Evolutionary conservation across 37 sponge, comb jelly and placozoan genomes (phyloP).

Genomic region (Tethya wilhelma): DNA sequence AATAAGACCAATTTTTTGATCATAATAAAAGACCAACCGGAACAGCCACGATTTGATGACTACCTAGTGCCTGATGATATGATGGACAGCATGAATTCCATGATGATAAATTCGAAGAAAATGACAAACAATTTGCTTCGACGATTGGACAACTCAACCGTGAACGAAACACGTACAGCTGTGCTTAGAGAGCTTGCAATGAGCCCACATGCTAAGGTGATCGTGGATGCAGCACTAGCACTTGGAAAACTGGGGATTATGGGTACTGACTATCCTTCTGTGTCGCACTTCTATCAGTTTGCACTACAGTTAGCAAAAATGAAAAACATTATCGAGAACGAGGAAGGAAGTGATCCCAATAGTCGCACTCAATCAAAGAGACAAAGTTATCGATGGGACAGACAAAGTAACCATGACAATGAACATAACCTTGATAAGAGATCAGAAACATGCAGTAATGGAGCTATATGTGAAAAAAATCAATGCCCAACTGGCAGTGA

Average conservation of each 20-base stretch:
- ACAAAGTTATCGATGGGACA: no score
- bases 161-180: neutral
- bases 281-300: neutral
- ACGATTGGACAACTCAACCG: neutral
- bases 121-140: neutral
- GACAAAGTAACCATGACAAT: no score
- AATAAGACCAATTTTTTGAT: slow-evolving; percentile 4
- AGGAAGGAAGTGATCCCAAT: neutral
- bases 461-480: neutral
- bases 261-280: neutral
- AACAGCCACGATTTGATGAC: neutral
- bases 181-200: neutral
- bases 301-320: neutral
- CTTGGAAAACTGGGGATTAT: neutral
- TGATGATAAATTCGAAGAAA: neutral
- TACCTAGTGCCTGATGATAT: neutral
- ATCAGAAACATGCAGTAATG: no score
- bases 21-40: neutral
- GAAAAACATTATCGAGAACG: neutral
- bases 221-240: slow-evolving; percentile 18
- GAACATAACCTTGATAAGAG: no score
- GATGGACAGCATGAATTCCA: neutral
- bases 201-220: neutral
- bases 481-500: slow-evolving; percentile 3
- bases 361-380: no score